Conservation (phyloP, 92 coral and sea anemone genomes). For the Epizoanthus stellaris region DNA sequence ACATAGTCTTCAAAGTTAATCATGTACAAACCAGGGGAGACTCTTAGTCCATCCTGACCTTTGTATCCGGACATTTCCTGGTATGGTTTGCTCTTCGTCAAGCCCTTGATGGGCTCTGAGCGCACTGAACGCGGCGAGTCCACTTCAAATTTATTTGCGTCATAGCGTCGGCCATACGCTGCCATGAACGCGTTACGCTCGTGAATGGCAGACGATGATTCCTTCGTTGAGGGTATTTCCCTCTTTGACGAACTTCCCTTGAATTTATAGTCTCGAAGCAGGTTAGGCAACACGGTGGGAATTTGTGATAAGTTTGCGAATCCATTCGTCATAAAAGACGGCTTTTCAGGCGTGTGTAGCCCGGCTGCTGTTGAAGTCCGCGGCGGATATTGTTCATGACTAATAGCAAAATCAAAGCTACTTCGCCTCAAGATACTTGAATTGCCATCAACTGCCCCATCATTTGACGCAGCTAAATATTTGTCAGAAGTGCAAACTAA, state of each 20-base stretch:
- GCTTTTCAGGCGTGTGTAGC: constrained; percentile 21
- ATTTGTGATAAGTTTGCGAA: constrained; percentile 63
- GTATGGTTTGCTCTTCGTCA: background rate
- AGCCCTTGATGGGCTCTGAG: constrained; percentile 53
- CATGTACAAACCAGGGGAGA: constrained; percentile 63
- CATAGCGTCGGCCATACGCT: background rate
- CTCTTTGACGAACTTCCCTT: constrained; percentile 34
- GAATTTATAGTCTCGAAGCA: constrained; percentile 52
- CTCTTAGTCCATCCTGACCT: constrained; percentile 38
- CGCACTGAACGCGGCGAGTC: constrained; percentile 65
- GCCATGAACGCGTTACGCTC: constrained; percentile 9
- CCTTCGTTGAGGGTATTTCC: constrained; percentile 1
- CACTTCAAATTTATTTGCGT: background rate
- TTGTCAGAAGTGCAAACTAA: background rate
- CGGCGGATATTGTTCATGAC: constrained; percentile 31
- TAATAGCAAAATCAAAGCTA: constrained; percentile 34
- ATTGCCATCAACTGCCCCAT: background rate
- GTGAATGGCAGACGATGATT: background rate
- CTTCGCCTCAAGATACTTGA: background rate
- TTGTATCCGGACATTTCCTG: background rate
- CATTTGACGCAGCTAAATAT: background rate
- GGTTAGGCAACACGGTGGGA: constrained; percentile 62
- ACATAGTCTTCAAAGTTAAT: constrained; percentile 90
- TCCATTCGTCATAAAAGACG: constrained; percentile 39
- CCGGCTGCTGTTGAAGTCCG: constrained; percentile 69